These are phyloP conservation scores for Cacatua alba DNA, from an alignment of 2,113 vertebrate genomes.

Conservation along the genomic window DNA sequence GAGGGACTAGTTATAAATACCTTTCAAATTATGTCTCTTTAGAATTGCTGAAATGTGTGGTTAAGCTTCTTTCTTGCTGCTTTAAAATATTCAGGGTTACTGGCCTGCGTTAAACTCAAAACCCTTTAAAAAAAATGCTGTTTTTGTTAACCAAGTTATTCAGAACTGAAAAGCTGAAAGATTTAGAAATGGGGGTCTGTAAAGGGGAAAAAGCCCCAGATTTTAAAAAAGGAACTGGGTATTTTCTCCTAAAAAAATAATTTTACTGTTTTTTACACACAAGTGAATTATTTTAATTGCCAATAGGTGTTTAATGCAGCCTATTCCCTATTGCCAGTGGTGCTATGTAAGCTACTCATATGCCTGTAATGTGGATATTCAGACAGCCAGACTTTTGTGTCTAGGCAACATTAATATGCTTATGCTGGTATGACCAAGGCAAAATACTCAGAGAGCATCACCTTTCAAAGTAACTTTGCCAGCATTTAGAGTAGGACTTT, in stretches of 20 bases:
- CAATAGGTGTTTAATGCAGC: background rate
- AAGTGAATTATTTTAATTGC: background rate
- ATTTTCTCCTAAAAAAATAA: background rate
- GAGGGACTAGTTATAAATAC: slow-evolving; percentile 30
- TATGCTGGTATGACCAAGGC: background rate
- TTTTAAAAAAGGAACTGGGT: background rate
- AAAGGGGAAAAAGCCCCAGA: background rate
- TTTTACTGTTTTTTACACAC: background rate
- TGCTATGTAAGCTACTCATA: background rate
- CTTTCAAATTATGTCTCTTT: slow-evolving; percentile 66
- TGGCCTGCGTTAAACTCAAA: slow-evolving; percentile 61
- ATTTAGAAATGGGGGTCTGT: background rate
- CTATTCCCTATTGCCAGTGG: background rate
- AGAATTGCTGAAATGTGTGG: slow-evolving; percentile 58
- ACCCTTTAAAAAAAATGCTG: slow-evolving; percentile 20
- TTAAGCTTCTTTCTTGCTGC: slow-evolving; percentile 58
- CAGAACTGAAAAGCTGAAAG: slow-evolving; percentile 6
- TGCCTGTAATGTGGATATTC: background rate
- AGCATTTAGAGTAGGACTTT: background rate
- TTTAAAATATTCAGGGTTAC: slow-evolving; percentile 67
- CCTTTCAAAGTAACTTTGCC: background rate
- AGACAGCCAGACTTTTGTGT: background rate
- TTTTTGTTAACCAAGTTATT: slow-evolving; percentile 42
- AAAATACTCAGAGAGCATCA: background rate
- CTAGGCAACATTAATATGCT: background rate